These are phyloP conservation scores for Fissipunctia ypsillon DNA, from an alignment of 2,888 invertebrate species.

Conservation along the genomic window DNA sequence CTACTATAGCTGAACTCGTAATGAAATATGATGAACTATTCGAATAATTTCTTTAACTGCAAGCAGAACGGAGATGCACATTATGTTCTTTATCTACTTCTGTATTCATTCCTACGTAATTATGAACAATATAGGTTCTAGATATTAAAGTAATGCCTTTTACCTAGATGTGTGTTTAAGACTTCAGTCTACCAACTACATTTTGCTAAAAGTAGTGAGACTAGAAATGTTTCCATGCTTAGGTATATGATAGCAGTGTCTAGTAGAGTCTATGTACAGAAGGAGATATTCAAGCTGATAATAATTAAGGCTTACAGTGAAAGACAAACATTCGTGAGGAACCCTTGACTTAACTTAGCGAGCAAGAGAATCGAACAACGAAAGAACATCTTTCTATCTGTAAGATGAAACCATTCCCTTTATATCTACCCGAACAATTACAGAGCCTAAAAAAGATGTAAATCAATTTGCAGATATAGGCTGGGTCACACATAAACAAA, in stretches of 20 bases:
- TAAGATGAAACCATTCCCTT: not conserved
- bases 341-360: not conserved
- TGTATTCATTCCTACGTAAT: not conserved
- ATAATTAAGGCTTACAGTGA: not conserved
- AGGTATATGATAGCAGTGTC: not conserved
- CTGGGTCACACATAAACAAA: not conserved
- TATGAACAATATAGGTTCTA: not conserved
- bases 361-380: not conserved
- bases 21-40: conserved; percentile 16
- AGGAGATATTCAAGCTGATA: not conserved
- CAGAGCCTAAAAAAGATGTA: too few species aligned
- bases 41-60: not conserved
- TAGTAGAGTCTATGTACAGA: not conserved
- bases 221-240: not conserved
- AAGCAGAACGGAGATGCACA: not conserved
- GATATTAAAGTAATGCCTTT: not conserved
- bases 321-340: not conserved
- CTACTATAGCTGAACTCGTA: not conserved
- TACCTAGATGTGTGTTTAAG: not conserved
- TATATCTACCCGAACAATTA: not conserved
- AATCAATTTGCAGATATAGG: not conserved
- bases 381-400: not conserved
- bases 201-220: not conserved
- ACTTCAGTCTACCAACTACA: not conserved
- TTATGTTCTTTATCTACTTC: too few species aligned